A percentile compares a stretch with the other conserved stretches of the same genome.
Conservation (phyloP, 2,888 invertebrate genomes). For the Sepiola atlantica region DNA sequence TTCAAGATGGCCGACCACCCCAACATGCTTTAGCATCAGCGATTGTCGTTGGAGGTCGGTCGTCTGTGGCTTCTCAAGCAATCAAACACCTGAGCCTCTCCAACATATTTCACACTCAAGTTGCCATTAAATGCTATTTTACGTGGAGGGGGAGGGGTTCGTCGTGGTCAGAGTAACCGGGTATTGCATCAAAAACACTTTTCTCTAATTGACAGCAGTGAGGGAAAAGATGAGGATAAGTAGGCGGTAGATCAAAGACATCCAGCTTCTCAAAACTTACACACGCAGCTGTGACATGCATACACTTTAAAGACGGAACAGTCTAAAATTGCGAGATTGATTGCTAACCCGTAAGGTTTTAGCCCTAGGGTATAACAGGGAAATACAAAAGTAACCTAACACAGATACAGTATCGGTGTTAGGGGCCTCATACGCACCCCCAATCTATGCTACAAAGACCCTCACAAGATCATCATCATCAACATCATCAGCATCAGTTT, state of each 20-base stretch:
- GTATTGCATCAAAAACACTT: not conserved
- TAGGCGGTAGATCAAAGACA: not conserved
- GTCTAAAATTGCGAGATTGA: not conserved
- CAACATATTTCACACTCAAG: not conserved
- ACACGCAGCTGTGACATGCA: not conserved
- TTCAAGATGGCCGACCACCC: not conserved
- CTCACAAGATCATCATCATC: too few relatives aligned
- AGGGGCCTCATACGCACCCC: too few relatives aligned
- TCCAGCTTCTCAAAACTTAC: not conserved
- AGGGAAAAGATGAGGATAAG: not conserved
- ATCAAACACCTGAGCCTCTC: not conserved
- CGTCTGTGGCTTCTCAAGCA: not conserved
- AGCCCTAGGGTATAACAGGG: not conserved
- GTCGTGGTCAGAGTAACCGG: not conserved
- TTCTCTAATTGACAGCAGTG: conserved; percentile 2
- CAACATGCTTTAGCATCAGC: not conserved
- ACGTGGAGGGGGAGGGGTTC: not conserved
- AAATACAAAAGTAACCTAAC: not conserved
- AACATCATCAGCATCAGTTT: too few relatives aligned
- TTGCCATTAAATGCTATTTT: not conserved
- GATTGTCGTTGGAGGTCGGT: not conserved
- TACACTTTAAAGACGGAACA: not conserved
- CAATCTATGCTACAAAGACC: too few relatives aligned
- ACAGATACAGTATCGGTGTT: not conserved
- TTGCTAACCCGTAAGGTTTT: not conserved